Percentiles rank a stretch among this genome's conserved stretches.
These are phyloP conservation scores for Armadillidium nasatum DNA, from an alignment of 1,140 invertebrate species.

Conservation along the genomic window DNA sequence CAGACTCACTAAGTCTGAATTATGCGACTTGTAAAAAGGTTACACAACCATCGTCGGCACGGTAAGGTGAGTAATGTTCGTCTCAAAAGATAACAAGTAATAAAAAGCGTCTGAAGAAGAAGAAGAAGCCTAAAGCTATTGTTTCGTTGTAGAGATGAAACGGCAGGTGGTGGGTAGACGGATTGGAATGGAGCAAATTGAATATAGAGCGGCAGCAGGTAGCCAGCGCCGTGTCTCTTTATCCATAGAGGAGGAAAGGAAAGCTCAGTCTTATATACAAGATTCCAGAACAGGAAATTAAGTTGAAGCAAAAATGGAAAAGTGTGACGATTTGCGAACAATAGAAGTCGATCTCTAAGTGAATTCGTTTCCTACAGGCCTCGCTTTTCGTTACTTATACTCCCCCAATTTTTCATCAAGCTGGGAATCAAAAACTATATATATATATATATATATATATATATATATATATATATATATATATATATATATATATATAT, in stretches of 20 bases:
- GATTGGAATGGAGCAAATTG: conserved; percentile 11
- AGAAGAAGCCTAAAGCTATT: neutral
- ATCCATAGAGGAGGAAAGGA: neutral
- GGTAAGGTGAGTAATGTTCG: too few species aligned
- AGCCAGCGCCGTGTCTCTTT: neutral
- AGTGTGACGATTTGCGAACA: neutral
- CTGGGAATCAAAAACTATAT: too few species aligned
- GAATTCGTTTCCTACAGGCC: neutral
- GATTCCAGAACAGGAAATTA: neutral
- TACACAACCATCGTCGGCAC: too few species aligned
- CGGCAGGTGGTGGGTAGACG: neutral
- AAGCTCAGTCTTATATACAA: neutral
- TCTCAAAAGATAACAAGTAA: too few species aligned
- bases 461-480: too few species aligned
- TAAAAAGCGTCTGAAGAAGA: too few species aligned
- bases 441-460: too few species aligned
- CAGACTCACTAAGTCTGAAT: too few species aligned
- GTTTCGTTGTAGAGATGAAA: neutral
- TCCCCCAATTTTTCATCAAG: too few species aligned
- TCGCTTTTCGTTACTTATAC: neutral
- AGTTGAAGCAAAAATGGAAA: neutral
- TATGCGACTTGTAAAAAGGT: too few species aligned
- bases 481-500: too few species aligned
- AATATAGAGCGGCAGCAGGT: conserved; percentile 8
- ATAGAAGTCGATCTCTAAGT: neutral